Evolutionary conservation across 2,113 vertebrate genomes (phyloP), one percentile per base, ranked within the genome.

Genomic region (Synchiropus splendidus): DNA sequence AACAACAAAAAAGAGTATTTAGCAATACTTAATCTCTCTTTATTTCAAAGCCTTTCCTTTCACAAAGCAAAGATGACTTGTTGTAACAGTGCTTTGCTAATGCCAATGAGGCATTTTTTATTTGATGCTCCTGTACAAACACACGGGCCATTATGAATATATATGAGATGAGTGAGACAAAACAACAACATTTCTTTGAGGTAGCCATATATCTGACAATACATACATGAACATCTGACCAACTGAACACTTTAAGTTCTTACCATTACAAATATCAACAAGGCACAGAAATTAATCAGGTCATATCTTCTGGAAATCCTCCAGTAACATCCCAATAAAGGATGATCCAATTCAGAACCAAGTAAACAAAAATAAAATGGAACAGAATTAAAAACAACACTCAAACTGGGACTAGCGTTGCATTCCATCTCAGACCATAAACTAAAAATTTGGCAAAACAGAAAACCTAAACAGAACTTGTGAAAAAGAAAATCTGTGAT

Each of bases 161-260:
- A 67, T 48, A 32, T 1, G 16, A 63, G 47, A 74, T 65, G 38
- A 27, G 8, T 27, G 8, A 27, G 8, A 27, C 21, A 27, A 27
- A 27, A 27, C 21, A 27, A 33, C 42, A 49, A 51, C 36, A 14
- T 16, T 36, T 43, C 51, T 54, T 51, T 75, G 78, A 81, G 78
- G 75, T 79, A 79, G 74, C 64, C 54, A 68, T 60, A 59, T 37
- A 62, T 64, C 45, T 64, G 63, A 63, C 61, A 67, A 59, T 55
- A 58, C 43, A 71, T 72, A 43, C 49, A 45, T 60, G 39, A 44
- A 62, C 42, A 64, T 64, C 38, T 37, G 66, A 65, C 59, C 51
- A 15, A 12, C 18, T 39, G 44, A 48, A 41, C 37, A 40, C 53
- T 53, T 58, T 54, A 75, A 81, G 71, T 71, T 64, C 60, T 71